Evolutionary conservation across 1,140 invertebrate genomes (phyloP), one percentile per base, ranked within the genome.

Genomic region (Himalopsyche phryganea): DNA sequence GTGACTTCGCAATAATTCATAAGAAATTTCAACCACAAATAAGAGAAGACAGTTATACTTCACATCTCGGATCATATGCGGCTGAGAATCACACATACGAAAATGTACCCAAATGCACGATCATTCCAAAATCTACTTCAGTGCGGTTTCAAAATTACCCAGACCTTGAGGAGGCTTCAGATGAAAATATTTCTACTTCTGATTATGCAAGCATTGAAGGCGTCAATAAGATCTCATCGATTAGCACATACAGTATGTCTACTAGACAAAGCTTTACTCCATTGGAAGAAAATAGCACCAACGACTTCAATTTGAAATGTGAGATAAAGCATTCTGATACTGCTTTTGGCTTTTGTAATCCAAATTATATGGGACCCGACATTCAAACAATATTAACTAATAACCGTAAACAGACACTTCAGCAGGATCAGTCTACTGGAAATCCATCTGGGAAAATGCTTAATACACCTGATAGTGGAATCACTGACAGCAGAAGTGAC

Each of bases 201-300:
- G 88, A 89, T 66, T 90, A 90, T 66, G 85, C 85, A 18, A 88
- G 86, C 64, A 87, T 88, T 32, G 88, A 87, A 67, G 82, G 83
- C 0, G 73, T 85, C 1, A 83, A 83, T 68, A 77, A 69, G 67
- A 71, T 71, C 65, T 83, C 68, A 58, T 84, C 69, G 54, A 80
- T 66, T 68, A 82, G 83, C 64, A 79, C 54, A 65, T 76, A 58
- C 63, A 78, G 63, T 64, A 70, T 65, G 60, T 74, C 71, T 45
- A 69, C 67, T 6, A 69, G 54, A 42, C 56, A 59, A n/a, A 56
- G 58, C 50, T 60, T 67, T 41, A 69, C 54, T 61, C 69, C 69
- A 38, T 19, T 72, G 66, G 70, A 77, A 58, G 62, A 79, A 69
- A 67, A 68, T 36, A 66, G 23, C n/a, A 46, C 28, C 19, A 50